Evolutionary conservation across 1,140 invertebrate species (phyloP).

Genomic region (Caenorhabditis latens): DNA sequence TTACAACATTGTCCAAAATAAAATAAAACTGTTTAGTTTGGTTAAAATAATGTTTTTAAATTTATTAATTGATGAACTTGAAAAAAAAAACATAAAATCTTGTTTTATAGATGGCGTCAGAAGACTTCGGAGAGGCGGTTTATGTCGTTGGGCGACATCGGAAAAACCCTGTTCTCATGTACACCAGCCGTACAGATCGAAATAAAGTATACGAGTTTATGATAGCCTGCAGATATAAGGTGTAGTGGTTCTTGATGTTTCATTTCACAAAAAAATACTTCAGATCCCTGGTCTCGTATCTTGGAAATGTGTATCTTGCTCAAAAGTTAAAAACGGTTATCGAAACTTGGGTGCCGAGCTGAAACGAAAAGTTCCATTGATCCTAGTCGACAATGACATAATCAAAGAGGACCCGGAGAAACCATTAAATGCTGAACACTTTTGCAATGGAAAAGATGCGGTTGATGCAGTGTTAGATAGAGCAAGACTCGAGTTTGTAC

Average conservation of each 20-base stretch:
- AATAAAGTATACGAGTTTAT: constrained; percentile 61
- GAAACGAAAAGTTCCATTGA: constrained; percentile 52
- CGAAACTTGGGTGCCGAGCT: constrained; percentile 30
- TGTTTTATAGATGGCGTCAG: not conserved
- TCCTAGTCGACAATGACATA: constrained; percentile 61
- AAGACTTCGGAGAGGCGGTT: constrained; percentile 37
- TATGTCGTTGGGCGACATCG: constrained; percentile 56
- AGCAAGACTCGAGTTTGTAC: constrained; percentile 24
- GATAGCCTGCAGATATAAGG: constrained; percentile 23
- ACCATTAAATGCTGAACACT: constrained; percentile 52
- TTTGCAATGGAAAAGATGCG: constrained; percentile 53
- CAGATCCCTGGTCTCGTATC: constrained; percentile 52
- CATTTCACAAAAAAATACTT: not conserved
- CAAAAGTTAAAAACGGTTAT: constrained; percentile 48
- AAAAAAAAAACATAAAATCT: not conserved
- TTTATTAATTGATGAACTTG: not conserved
- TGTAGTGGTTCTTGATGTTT: not conserved
- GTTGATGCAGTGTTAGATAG: constrained; percentile 11
- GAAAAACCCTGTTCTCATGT: constrained; percentile 55
- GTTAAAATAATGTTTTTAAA: no score
- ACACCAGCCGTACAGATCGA: constrained; percentile 25
- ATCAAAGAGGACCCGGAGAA: constrained; percentile 58
- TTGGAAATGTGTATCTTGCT: constrained; percentile 55
- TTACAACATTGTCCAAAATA: not conserved
- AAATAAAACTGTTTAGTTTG: no score